phyloP scores from a whole-genome alignment of 37 sponge, comb jelly and placozoan species.

The Haliclona indistincta region DNA sequence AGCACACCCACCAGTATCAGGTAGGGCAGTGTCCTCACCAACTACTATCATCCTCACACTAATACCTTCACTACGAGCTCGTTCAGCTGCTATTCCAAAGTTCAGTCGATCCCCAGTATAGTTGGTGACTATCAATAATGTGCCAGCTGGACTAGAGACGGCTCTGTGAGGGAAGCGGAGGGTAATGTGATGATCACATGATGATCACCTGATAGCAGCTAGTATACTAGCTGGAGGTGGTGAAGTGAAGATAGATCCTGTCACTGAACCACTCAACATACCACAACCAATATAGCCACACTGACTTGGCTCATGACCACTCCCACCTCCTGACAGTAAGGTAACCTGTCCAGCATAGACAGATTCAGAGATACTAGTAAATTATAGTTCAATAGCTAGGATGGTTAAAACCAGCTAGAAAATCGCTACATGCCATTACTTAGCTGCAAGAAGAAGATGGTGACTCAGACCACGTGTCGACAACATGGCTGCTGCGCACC shows the following conservation, averaged over 20 bases:
- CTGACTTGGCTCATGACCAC: slow-evolving; percentile 98
- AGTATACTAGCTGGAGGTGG: slow-evolving; percentile 82
- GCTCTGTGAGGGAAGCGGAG: no score
- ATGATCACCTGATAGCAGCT: slow-evolving; percentile 56
- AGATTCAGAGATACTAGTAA: no score
- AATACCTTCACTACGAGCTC: slow-evolving; percentile 77
- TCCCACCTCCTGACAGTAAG: slow-evolving; percentile 94
- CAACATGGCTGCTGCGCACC: no score
- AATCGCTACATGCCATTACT: no score
- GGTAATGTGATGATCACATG: no score
- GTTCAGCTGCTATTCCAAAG: slow-evolving; percentile 94
- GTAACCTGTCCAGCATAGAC: slow-evolving; percentile 53
- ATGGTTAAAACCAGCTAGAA: not conserved
- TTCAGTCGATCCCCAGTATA: slow-evolving; percentile 98
- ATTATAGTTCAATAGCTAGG: no score
- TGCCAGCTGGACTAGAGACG: slow-evolving; percentile 76
- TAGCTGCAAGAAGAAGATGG: no score
- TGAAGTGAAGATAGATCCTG: slow-evolving; percentile 93
- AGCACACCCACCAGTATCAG: slow-evolving; percentile 44
- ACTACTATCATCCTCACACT: slow-evolving; percentile 88
- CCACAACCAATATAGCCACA: slow-evolving; percentile 88
- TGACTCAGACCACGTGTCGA: no score
- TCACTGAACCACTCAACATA: slow-evolving; percentile 92
- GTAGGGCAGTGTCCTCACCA: slow-evolving; percentile 89
- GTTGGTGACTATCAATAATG: slow-evolving; percentile 90